Base-by-base conservation (phyloP, 1,140 invertebrate genomes). In the Neotoxoptera formosana region DNA sequence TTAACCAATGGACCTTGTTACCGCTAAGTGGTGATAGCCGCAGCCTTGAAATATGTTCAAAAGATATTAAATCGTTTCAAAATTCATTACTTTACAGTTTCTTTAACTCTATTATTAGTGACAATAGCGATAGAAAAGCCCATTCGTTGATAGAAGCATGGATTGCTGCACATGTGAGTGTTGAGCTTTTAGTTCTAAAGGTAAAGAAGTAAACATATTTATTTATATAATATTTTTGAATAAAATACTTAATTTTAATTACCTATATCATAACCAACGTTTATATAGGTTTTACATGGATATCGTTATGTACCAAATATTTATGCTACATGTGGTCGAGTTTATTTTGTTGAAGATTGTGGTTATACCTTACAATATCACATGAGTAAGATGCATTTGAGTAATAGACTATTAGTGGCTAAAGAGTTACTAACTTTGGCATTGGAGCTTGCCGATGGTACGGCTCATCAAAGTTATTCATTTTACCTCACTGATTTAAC, bases 401-500 rank as follows among this genome's bases (percentile, higher is more conserved):
- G 2, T 21, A 93, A 53, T 36, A 56, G 91, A n/a, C 4, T 93
- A 41, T 83, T 84, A 67, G 48, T 93, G 7, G 81, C 81, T 14
- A 53, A 56, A 53, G 91, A 93, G 25, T 67, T 93, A 56, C 51
- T 93, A 21, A 86, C 20, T 9, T 93, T 93, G n/a, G 91, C 91
- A 1, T 41, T 93, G 41, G 91, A 93, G 34, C 48, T 93, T 20
- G 84, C 91, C 7, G 91, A 93, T 86, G 91, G 91, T 53, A 86
- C 91, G 2, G 91, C 81, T 93, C 91, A 93, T 56, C 23, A 34
- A 23, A 41, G 30, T 53, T 93, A 86, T 93, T 93, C 91, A 45
- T 93, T 93, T 93, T 93, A 93, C 7, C 48, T 93, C 3, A 93
- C 91, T 6, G 91, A 93, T 93, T 93, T 93, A 56, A 93, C 91